Base-by-base conservation (phyloP, 2,113 vertebrate genomes). In the Pyxicephalus adspersus region DNA sequence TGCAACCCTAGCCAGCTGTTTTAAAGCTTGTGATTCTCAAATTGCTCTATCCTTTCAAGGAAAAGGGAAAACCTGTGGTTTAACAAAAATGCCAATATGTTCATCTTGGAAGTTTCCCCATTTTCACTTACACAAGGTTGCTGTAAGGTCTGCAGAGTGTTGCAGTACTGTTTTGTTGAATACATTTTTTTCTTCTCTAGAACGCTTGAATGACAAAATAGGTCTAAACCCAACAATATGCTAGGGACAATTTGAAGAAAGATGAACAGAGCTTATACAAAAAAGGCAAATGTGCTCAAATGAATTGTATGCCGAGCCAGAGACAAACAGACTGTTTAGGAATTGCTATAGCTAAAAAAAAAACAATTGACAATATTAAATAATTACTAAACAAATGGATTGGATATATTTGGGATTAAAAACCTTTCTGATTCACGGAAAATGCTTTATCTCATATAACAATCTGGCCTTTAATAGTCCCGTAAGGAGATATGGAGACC, bases 1-100 rank as follows among this genome's bases (percentile, higher is more conserved):
- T 87, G 83, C 87, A 90, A 87, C 65, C 87, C 85, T 83, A 74
- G 83, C 50, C 83, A 77, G 29, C 84, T 64, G 22, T 84, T 91
- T 85, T 75, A 88, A 57, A 90, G 84, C 66, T 83, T 84, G 61
- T 74, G 18, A 87, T 87, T 88, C 68, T 67, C n/a, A 80, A 68
- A 83, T 81, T 86, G 81, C 73, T 54, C 61, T 87, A 79, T 78
- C 58, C 64, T 89, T 83, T 66, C 72, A 85, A 0, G 74, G 79
- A 72, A 0, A 55, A 52, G 77, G 83, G 80, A 83, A 75, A 26
- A 66, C 45, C 64, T 65, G n/a, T 13, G 61, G 77, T 45, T 72
- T 78, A 61, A 55, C 23, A 34, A 71, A 84, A 22, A n/a, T 0
- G 0, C 20, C 38, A 77, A 84, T 20, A 82, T 82, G 71, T 81